Conservation (phyloP, 2,888 invertebrate genomes). For the Leucozona laternaria region DNA sequence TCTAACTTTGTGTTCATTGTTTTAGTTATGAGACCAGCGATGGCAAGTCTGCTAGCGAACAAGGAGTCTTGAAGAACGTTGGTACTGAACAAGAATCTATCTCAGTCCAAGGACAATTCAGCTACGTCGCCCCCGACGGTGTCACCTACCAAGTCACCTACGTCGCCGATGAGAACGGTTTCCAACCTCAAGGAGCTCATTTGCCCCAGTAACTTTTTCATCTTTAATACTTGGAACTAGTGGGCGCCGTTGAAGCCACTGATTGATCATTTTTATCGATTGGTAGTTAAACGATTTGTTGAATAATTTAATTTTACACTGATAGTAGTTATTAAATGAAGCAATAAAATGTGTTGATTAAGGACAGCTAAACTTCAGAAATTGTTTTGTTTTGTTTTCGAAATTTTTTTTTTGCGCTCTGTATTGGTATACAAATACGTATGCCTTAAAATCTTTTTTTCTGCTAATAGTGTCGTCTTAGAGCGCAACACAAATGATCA, state of each 20-base stretch:
- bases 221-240: constrained; percentile 4
- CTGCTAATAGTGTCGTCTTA: too few species aligned
- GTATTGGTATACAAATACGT: too few species aligned
- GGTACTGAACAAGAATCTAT: constrained; percentile 85
- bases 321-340: too few species aligned
- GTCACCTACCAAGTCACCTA: constrained; percentile 85
- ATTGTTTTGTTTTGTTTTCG: too few species aligned
- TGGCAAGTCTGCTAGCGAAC: constrained; percentile 85
- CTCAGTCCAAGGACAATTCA: constrained; percentile 84
- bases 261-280: constrained; percentile 42
- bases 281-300: constrained; percentile 59
- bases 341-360: too few species aligned
- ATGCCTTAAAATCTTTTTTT: too few species aligned
- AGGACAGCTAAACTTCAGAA: too few species aligned
- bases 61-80: constrained; percentile 84
- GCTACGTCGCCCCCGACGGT: constrained; percentile 86
- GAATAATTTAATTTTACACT: too few species aligned
- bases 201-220: constrained; percentile 79
- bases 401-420: too few species aligned
- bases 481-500: too few species aligned
- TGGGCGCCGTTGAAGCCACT: constrained; percentile 34
- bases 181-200: constrained; percentile 85
- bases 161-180: constrained; percentile 82
- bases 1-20: background rate
- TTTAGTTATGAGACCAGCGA: constrained; percentile 46